Evolutionary conservation across 2,888 invertebrate species (phyloP).

Genomic region (Lymantria monacha): DNA sequence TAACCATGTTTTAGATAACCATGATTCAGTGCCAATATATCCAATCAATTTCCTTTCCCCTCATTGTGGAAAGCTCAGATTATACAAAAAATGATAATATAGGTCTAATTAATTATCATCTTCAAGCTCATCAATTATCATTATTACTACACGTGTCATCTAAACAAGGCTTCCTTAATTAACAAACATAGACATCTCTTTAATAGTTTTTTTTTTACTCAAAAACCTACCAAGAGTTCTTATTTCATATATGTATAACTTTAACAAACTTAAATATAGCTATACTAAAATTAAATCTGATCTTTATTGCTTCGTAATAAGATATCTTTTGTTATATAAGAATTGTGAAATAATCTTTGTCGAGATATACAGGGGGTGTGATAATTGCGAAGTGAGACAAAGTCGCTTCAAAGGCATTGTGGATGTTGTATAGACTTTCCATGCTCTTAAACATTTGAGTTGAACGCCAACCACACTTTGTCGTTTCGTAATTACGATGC

Average conservation of each 20-base stretch:
- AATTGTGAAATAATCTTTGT: conserved; percentile 36
- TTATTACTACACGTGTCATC: background rate
- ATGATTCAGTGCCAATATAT: too few relatives aligned
- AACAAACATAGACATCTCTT: conserved; percentile 14
- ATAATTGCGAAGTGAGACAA: conserved; percentile 79
- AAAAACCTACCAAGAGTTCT: conserved; percentile 41
- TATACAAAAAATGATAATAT: too few relatives aligned
- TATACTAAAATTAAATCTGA: conserved; percentile 1
- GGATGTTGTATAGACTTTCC: conserved; percentile 67
- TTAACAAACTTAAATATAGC: conserved; percentile 10
- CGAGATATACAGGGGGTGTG: conserved; percentile 70
- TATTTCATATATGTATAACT: conserved; percentile 41
- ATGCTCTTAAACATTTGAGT: conserved; percentile 74
- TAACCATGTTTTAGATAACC: too few relatives aligned
- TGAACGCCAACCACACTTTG: conserved; percentile 66
- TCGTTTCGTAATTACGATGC: conserved; percentile 68
- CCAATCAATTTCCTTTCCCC: too few relatives aligned
- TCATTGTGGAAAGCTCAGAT: too few relatives aligned
- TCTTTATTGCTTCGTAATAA: conserved; percentile 24
- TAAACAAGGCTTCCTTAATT: conserved; percentile 10
- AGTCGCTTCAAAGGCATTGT: conserved; percentile 77
- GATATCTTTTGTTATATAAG: conserved; percentile 11
- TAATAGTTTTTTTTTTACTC: conserved; percentile 22
- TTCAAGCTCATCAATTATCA: background rate
- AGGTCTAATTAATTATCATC: too few relatives aligned